Percentiles rank a stretch among this genome's conserved stretches.
These are phyloP conservation scores for Centropus unirufus DNA, from an alignment of 2,113 vertebrate species.

Conservation along the genomic window DNA sequence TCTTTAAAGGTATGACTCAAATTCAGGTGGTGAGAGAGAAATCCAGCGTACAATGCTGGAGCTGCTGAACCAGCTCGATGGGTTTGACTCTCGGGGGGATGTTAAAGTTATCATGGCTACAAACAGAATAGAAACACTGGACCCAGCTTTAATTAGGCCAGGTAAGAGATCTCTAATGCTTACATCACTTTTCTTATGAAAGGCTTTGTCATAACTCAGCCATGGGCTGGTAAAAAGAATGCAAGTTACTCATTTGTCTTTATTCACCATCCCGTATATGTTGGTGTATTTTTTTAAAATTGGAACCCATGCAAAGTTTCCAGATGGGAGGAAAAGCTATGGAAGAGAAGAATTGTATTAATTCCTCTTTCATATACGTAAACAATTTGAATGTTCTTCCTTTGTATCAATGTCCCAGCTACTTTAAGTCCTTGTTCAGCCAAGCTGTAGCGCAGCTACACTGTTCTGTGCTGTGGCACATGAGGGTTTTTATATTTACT, in stretches of 20 bases:
- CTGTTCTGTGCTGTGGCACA: neutral
- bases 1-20: conserved; percentile 90
- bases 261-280: neutral
- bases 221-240: neutral
- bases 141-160: conserved; percentile 96
- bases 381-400: neutral
- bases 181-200: neutral
- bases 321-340: neutral
- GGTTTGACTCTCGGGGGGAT: conserved; percentile 94
- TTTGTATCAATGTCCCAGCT: neutral
- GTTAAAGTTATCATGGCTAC: conserved; percentile 99
- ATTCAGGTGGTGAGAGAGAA: conserved; percentile 95
- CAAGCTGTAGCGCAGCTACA: neutral
- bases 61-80: conserved; percentile 94
- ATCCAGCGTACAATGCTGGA: conserved; percentile 98
- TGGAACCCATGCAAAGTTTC: neutral
- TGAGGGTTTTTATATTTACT: neutral
- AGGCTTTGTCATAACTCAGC: neutral
- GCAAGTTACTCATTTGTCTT: neutral
- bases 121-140: conserved; percentile 96
- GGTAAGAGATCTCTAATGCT: conserved; percentile 71
- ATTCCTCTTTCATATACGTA: neutral
- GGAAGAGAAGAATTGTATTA: neutral
- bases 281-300: neutral
- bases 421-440: neutral